phyloP scores from a whole-genome alignment of 2,113 vertebrate genomes.

The Thamnophis sirtalis region DNA sequence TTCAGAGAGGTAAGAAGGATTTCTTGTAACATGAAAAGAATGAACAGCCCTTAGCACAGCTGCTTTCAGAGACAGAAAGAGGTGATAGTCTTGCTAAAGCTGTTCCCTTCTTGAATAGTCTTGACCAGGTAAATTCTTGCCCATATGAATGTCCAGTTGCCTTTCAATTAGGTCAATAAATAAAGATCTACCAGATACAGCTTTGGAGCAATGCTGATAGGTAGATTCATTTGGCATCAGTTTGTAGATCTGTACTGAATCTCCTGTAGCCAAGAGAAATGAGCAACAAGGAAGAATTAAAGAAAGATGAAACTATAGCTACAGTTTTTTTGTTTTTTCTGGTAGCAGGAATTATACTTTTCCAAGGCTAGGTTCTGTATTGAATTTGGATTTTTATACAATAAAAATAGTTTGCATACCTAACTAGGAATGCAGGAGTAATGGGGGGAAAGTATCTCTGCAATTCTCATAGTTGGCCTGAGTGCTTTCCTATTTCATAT shows the following conservation, averaged over 20 bases:
- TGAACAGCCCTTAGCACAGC: background rate
- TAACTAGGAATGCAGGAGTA: background rate
- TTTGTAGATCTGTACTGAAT: background rate
- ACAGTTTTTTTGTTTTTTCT: background rate
- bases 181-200: background rate
- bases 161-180: background rate
- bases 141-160: background rate
- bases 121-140: background rate
- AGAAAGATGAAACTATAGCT: background rate
- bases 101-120: background rate
- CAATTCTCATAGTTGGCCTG: background rate
- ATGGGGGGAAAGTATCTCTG: background rate
- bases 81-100: background rate
- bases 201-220: background rate
- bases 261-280: background rate
- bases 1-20: background rate
- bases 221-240: background rate
- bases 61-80: slow-evolving; percentile 3
- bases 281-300: background rate
- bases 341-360: background rate
- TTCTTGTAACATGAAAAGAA: slow-evolving; percentile 3
- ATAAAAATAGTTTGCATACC: background rate
- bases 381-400: background rate
- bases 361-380: too few species aligned
- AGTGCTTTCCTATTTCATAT: background rate